A percentile compares a stretch with the other conserved stretches of the same genome.
phyloP scores from a whole-genome alignment of 2,113 vertebrate genomes.

The Pycnonotus jocosus region DNA sequence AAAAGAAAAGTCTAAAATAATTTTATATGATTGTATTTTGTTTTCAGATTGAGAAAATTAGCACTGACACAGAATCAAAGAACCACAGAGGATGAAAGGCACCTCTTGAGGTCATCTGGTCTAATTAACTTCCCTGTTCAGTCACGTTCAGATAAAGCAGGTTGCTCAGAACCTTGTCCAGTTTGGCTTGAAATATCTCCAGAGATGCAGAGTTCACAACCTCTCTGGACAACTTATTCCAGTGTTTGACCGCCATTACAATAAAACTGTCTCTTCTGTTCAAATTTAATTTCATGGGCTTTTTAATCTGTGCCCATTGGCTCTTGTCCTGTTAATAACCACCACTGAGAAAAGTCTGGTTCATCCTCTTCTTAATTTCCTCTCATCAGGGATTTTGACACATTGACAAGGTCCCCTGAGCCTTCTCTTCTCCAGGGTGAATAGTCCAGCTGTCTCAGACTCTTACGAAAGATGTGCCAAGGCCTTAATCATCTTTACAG shows the following conservation, averaged over 20 bases:
- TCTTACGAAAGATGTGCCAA: background rate
- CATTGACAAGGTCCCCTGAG: background rate
- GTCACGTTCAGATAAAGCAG: background rate
- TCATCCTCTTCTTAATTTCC: background rate
- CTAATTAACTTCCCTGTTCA: background rate
- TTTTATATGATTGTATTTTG: background rate
- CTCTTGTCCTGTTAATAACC: background rate
- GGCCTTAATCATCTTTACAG: background rate
- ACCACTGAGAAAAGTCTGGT: background rate
- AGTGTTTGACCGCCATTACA: background rate
- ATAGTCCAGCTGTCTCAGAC: background rate
- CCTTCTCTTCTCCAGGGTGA: background rate
- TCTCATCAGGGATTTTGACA: background rate
- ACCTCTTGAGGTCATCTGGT: background rate
- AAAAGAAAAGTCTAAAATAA: background rate
- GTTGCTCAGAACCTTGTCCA: background rate
- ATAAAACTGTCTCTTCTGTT: background rate
- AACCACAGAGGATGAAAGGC: background rate
- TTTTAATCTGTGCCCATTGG: background rate
- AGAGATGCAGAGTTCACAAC: background rate
- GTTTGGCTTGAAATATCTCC: background rate
- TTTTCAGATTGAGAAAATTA: background rate
- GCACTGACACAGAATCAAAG: background rate
- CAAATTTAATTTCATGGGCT: background rate
- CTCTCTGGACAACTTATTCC: background rate